phyloP scores from a whole-genome alignment of 2,888 invertebrate genomes.

The Athalia cordata region DNA sequence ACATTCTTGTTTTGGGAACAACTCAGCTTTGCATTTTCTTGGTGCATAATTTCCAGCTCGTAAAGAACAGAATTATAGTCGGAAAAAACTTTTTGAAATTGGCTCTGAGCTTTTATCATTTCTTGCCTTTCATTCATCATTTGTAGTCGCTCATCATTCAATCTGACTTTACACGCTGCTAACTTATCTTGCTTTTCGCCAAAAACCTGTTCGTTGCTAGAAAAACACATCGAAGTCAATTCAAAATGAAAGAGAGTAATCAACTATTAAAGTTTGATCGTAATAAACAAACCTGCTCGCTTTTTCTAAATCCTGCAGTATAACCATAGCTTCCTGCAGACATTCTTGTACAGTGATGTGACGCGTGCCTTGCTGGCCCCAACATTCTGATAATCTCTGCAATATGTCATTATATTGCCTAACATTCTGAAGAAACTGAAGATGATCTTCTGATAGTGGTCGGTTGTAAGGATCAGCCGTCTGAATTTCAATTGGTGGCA shows the following conservation, averaged over 20 bases:
- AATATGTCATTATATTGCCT: slow-evolving; percentile 60
- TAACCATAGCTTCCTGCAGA: slow-evolving; percentile 57
- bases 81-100: slow-evolving; percentile 62
- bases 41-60: slow-evolving; percentile 60
- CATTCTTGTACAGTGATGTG: slow-evolving; percentile 57
- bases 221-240: neutral
- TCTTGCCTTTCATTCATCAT: slow-evolving; percentile 58
- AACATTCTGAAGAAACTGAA: slow-evolving; percentile 54
- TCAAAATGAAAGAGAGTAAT: neutral
- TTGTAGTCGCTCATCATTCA: slow-evolving; percentile 57
- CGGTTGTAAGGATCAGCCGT: neutral
- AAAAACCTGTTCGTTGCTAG: neutral
- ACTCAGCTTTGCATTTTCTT: slow-evolving; percentile 57
- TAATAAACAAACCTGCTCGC: slow-evolving; percentile 7
- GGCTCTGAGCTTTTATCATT: slow-evolving; percentile 59
- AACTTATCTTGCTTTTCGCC: slow-evolving; percentile 49
- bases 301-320: slow-evolving; percentile 52
- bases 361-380: slow-evolving; percentile 56
- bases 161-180: slow-evolving; percentile 50
- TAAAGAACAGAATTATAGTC: slow-evolving; percentile 60
- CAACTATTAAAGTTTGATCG: neutral
- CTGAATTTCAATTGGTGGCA: slow-evolving; percentile 36
- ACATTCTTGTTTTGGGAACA: slow-evolving; percentile 44
- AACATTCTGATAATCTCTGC: slow-evolving; percentile 55
- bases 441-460: slow-evolving; percentile 41